Base-by-base conservation (phyloP, 1,140 invertebrate genomes). In the Brachionus sp. region DNA sequence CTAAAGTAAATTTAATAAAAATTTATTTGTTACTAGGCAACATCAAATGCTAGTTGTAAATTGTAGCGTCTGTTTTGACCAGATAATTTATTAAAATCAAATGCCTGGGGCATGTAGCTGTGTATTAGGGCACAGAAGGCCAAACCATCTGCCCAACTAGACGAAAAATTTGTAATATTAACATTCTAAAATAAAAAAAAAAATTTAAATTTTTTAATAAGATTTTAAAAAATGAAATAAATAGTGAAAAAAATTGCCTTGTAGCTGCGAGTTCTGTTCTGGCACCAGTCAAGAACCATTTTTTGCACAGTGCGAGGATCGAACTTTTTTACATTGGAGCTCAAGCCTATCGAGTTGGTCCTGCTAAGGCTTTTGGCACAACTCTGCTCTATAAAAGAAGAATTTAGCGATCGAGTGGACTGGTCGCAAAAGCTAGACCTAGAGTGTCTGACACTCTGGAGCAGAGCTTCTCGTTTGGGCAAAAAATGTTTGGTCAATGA, bases 61-160 rank as follows among this genome's bases (percentile, higher is more conserved):
- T 98, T 98, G 87, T 95, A 91, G 87, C 93, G 92, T 86, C 95
- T 92, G 87, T 95, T 92, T 88, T 96, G 93, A 75, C 95, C 92
- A 87, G 93, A 64, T 9, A 96, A 90, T 29, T 92, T 91, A 85
- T 93, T 92, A 87, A 95, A 96, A 10, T 93, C 93, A 86, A 96
- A 92, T 85, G 92, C 92, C 85, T 95, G 92, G 19, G 94, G 93
- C 80, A 95, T 89, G 91, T 99, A 97, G 88, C 96, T 93, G 91
- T 99, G 97, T 89, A 99, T 98, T 84, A 99, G 93, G 82, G 97
- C 97, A 90, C 97, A 98, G 93, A 99, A 99, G 12, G 97, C 97
- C 87, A 99, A 90, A 91, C 97, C 97, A 90, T 99, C 93, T 88
- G 95, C 95, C 95, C 95, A 96, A 64, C 93, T 94, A 84, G 93